These are phyloP conservation scores for Lycaon pictus DNA, from an alignment of 2,113 vertebrate species.

Conservation along the genomic window DNA sequence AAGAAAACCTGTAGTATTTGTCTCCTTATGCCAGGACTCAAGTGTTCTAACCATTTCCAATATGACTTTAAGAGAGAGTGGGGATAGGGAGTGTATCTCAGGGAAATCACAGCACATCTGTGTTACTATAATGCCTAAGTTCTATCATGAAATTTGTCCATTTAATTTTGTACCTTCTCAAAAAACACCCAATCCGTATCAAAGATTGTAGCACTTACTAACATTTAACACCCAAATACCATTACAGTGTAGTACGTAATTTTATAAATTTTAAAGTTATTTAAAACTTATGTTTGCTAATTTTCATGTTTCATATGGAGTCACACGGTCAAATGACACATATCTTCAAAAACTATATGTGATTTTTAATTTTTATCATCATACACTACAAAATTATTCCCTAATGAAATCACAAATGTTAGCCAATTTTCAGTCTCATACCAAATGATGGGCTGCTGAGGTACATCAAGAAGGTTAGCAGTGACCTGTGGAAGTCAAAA, in stretches of 20 bases:
- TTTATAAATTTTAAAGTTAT: neutral
- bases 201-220: neutral
- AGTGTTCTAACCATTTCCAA: neutral
- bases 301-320: neutral
- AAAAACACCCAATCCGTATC: neutral
- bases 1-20: neutral
- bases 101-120: neutral
- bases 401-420: neutral
- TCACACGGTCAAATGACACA: neutral
- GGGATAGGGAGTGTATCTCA: neutral
- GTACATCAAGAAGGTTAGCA: neutral
- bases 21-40: fast-evolving
- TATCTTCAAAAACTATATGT: neutral
- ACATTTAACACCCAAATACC: neutral
- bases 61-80: neutral
- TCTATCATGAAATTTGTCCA: neutral
- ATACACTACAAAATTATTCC: neutral
- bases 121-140: neutral
- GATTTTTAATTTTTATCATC: neutral
- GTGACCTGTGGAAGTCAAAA: neutral
- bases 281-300: neutral
- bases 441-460: neutral
- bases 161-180: neutral
- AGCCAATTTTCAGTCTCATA: neutral
- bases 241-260: neutral